Base-by-base conservation (phyloP, 2,113 vertebrate genomes). In the Morone chrysops region DNA sequence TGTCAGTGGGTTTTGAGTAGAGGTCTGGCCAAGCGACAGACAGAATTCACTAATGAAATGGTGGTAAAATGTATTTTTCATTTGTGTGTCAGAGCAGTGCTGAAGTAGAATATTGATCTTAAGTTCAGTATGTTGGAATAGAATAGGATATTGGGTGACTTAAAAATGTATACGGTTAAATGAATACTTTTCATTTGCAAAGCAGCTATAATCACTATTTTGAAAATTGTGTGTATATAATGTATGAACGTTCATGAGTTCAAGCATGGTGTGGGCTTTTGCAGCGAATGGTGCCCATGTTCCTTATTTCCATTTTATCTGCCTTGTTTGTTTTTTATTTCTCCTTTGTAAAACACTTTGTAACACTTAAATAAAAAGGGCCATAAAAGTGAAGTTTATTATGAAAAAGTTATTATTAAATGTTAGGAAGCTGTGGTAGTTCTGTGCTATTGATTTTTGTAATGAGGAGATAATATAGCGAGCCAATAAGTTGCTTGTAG, bases 1-100 rank as follows among this genome's bases (percentile, higher is more conserved):
- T 88, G 70, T 73, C 81, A 78, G 61, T 36, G 53, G 43, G 67
- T 56, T 81, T 81, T 54, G 40, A 72, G 70, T 8, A 60, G 48
- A 75, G 51, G 36, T 70, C 67, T 43, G 76, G 56, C 53, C 73
- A 59, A 41, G 45, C 13, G 25, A 69, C 76, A 86, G 78, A 77
- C 45, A 74, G 62, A 85, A 70, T 83, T 70, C 79, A 63, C 76
- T 67, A 40, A 70, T 74, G 53, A 82, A 82, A 80, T 22, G 25
- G 20, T 48, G 81, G 75, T 78, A 25, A 53, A 69, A 81, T 87
- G 31, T 80, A 70, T 70, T 83, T 87, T 83, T 86, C 47, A 82
- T 78, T 56, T 6, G 25, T 2, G 41, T 59, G 69, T 77, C 63
- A 62, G 38, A 59, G 22, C 20, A 66, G 31, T n/a, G 54, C 71